These are phyloP conservation scores for Mixornis gularis DNA, from an alignment of 2,113 vertebrate genomes.

Conservation along the genomic window DNA sequence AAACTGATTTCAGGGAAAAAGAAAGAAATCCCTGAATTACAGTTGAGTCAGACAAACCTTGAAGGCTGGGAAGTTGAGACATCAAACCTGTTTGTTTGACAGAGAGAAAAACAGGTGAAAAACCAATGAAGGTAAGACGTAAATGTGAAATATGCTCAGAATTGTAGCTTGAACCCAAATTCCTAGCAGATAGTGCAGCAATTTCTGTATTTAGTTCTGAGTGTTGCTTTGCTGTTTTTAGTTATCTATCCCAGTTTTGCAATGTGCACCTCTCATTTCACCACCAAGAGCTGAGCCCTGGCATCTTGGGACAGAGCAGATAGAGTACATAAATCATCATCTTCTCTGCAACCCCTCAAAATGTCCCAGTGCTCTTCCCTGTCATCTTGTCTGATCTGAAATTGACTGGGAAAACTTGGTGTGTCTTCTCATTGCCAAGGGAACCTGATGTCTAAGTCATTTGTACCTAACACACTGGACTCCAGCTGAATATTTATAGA, in stretches of 20 bases:
- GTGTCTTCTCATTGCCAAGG: neutral
- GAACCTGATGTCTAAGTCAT: neutral
- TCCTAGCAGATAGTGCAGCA: neutral
- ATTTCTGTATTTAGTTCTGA: neutral
- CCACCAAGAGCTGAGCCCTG: neutral
- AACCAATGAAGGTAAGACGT: neutral
- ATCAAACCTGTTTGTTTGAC: neutral
- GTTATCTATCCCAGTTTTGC: neutral
- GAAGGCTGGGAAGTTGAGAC: neutral
- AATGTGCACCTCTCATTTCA: neutral
- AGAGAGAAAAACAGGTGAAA: neutral
- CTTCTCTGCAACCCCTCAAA: neutral
- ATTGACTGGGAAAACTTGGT: neutral
- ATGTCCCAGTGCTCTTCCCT: neutral
- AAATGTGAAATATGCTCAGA: neutral
- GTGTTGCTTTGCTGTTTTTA: neutral
- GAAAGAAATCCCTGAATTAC: neutral
- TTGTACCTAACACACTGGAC: neutral
- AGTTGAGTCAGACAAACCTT: neutral
- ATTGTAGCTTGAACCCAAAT: neutral
- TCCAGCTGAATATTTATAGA: neutral
- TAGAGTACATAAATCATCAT: neutral
- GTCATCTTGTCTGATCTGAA: neutral
- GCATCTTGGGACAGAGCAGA: neutral
- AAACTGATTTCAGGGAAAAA: neutral